These are phyloP conservation scores for Conchocele bisecta DNA, from an alignment of 2,888 invertebrate genomes.

Conservation along the genomic window DNA sequence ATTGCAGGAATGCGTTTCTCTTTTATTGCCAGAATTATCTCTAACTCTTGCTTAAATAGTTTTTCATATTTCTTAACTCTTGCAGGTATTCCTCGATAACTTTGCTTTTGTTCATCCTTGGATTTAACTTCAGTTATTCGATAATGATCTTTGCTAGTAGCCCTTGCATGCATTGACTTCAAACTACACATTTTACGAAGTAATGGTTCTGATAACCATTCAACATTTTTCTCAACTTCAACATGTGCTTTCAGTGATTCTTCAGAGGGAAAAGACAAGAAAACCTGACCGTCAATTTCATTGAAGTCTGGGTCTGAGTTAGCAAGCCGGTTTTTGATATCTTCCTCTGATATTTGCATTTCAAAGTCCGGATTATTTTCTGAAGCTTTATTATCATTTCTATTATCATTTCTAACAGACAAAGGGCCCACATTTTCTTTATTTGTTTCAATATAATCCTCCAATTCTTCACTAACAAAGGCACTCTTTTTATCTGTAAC, in stretches of 20 bases:
- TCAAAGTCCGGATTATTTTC: neutral
- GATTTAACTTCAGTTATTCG: conserved; percentile 57
- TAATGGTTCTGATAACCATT: conserved; percentile 46
- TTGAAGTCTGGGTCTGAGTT: conserved; percentile 74
- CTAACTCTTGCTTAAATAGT: conserved; percentile 66
- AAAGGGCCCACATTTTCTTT: conserved; percentile 7
- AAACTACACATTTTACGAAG: conserved; percentile 38
- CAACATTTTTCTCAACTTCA: conserved; percentile 65
- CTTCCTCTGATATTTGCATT: neutral
- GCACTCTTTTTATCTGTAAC: conserved; percentile 58
- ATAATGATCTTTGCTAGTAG: conserved; percentile 42
- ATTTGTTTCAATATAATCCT: conserved; percentile 58
- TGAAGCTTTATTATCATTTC: neutral
- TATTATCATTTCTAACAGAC: neutral
- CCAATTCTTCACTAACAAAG: conserved; percentile 69
- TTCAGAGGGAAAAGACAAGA: conserved; percentile 74
- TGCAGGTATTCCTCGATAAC: conserved; percentile 73
- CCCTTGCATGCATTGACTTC: conserved; percentile 56
- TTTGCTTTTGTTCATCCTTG: conserved; percentile 59
- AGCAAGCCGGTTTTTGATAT: conserved; percentile 30
- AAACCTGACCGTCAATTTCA: conserved; percentile 75
- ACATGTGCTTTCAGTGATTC: conserved; percentile 72
- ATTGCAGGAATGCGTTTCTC: conserved; percentile 31
- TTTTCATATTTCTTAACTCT: conserved; percentile 71
- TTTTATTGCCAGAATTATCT: conserved; percentile 41